Conservation (phyloP, 2,888 invertebrate genomes). For the Cerastoderma edule region DNA sequence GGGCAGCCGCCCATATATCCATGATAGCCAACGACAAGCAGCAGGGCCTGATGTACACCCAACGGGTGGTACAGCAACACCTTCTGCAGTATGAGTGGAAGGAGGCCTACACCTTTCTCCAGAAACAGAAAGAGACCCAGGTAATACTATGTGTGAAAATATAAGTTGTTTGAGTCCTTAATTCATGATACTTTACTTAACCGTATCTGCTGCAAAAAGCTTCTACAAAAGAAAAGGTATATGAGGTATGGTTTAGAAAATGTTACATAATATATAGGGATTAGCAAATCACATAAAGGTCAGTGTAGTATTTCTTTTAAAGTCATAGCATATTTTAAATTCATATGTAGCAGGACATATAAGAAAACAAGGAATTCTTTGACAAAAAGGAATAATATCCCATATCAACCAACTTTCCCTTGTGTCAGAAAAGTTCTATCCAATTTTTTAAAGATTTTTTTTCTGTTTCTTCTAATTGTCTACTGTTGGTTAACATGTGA, state of each 20-base stretch:
- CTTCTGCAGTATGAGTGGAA: conserved; percentile 76
- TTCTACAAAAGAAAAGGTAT: background rate
- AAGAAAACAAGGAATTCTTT: too few species aligned
- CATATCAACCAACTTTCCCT: too few species aligned
- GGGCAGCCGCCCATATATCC: conserved; percentile 88
- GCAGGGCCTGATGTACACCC: conserved; percentile 75
- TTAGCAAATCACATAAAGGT: too few species aligned
- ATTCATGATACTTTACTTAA: background rate
- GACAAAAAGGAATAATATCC: too few species aligned
- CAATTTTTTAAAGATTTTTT: too few species aligned
- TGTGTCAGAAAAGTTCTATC: too few species aligned
- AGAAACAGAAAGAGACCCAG: conserved; percentile 72
- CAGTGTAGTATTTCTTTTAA: too few species aligned
- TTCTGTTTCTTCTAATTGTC: too few species aligned
- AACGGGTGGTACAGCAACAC: conserved; percentile 75
- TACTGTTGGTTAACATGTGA: too few species aligned
- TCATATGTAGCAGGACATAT: background rate
- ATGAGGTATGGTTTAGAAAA: background rate
- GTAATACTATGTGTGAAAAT: conserved; percentile 49
- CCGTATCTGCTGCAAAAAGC: background rate
- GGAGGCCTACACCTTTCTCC: conserved; percentile 70
- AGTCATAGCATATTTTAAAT: background rate
- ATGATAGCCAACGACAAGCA: conserved; percentile 76
- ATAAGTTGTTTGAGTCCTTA: background rate
- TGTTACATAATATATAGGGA: background rate